Base-by-base conservation (phyloP, 2,797 vertebrate species). In the Pampus argenteus region DNA sequence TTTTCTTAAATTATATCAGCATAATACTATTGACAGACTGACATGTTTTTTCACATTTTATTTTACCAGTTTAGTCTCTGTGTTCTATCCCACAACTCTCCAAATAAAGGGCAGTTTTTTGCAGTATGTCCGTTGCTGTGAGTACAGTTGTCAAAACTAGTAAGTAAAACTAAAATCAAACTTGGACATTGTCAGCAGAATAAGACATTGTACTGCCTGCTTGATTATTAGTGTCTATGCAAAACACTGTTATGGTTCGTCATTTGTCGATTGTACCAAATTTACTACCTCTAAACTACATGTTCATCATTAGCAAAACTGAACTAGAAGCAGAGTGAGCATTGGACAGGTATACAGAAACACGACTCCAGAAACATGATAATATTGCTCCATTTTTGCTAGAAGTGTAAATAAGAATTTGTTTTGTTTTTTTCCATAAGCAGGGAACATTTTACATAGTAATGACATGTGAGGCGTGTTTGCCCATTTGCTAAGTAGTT, bases 1-100 rank as follows among this genome's bases (percentile, higher is more conserved):
- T 50, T 9, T 14, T 50, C 13, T 14, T 22, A 26, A 73, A 54
- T 51, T 6, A 20, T 38, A 29, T 18, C 4, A 10, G 5, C 26
- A 25, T 7, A 63, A 40, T 42, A 47, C 15, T 9, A 18, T 9
- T 25, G 7, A 34, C 9, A 26, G 40, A 40, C 22, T 26, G 14
- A 45, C 28, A 51, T 52, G 58, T 59, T 31, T 10, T 34, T 58
- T 54, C 10, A 40, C 6, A 29, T 58, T 52, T 76, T 50, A 38
- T 54, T 34, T 61, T 52, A 13, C 29, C 13, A 34, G 31, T 26
- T 55, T 22, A 42, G 11, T 28, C 34, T 38, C 17, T 26, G 20
- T 20, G 28, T 65, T 13, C 7, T 17, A 50, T 29, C 17, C 18
- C 44, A 28, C 28, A 6, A 0, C 18, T 65, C 9, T 36, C 26